phyloP scores from a whole-genome alignment of 2,888 invertebrate species.

The Aricia artaxerxes region DNA sequence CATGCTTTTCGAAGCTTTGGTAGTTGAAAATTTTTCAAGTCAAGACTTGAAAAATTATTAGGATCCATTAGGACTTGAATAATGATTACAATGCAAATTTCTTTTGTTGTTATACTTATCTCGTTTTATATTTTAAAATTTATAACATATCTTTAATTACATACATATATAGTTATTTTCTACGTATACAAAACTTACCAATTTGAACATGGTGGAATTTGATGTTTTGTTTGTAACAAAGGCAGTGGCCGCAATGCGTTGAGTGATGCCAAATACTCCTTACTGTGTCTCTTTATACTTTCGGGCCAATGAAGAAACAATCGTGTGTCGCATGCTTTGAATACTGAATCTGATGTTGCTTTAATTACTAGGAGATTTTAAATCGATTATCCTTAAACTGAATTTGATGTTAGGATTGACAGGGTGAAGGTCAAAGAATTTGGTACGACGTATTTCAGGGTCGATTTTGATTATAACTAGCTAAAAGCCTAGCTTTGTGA shows the following conservation, averaged over 20 bases:
- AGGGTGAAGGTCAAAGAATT: neutral
- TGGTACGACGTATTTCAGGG: neutral
- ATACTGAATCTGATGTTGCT: constrained; percentile 23
- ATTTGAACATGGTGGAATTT: constrained; percentile 51
- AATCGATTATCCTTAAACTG: neutral
- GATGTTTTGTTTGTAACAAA: constrained; percentile 40
- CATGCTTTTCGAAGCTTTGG: too few relatives aligned
- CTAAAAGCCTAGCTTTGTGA: too few relatives aligned
- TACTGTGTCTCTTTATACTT: constrained; percentile 32
- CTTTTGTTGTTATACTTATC: too few relatives aligned
- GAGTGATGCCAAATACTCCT: constrained; percentile 28
- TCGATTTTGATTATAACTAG: neutral
- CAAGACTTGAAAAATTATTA: too few relatives aligned
- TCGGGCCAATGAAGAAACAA: constrained; percentile 32
- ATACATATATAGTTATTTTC: too few relatives aligned
- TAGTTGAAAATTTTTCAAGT: too few relatives aligned
- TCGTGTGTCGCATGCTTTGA: constrained; percentile 33
- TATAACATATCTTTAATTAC: too few relatives aligned
- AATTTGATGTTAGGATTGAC: neutral
- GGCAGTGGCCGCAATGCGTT: constrained; percentile 30
- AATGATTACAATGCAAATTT: too few relatives aligned
- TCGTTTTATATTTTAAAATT: too few relatives aligned
- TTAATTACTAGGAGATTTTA: neutral
- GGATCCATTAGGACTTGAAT: too few relatives aligned
- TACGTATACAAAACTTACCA: constrained; percentile 45